Evolutionary conservation across 2,888 invertebrate species (phyloP).

Genomic region (Aphidoletes aphidimyza): DNA sequence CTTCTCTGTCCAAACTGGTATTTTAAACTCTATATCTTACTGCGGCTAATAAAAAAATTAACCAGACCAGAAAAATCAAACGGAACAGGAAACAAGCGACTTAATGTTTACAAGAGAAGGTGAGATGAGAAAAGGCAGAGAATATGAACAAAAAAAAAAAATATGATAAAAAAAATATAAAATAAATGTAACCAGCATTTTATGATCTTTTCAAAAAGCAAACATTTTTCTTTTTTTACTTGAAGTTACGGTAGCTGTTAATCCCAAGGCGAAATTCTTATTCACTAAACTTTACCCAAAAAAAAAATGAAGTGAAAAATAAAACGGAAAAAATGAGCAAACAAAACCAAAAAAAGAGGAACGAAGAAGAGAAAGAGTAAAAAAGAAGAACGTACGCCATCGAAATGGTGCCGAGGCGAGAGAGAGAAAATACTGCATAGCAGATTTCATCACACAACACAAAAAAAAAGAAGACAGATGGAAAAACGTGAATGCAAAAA

Average conservation of each 20-base stretch:
- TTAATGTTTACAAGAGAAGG: neutral
- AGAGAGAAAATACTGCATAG: constrained; percentile 52
- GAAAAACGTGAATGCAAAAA: constrained; percentile 22
- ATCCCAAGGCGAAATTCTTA: neutral
- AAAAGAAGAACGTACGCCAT: constrained; percentile 3
- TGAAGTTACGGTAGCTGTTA: neutral
- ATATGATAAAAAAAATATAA: too few relatives aligned
- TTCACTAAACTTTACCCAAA: neutral
- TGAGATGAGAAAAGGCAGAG: too few relatives aligned
- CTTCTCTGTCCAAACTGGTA: too few relatives aligned
- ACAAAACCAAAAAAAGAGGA: neutral
- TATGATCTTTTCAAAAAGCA: neutral
- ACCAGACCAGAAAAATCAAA: neutral
- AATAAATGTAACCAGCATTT: neutral
- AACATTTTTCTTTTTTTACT: too few relatives aligned
- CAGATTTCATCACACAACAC: constrained; percentile 39
- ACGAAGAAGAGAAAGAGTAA: neutral
- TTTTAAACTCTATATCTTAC: too few relatives aligned
- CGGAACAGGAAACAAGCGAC: neutral
- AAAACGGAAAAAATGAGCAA: neutral
- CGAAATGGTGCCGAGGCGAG: constrained; percentile 43
- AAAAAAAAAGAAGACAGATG: constrained; percentile 36
- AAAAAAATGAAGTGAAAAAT: neutral
- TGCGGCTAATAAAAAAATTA: too few relatives aligned
- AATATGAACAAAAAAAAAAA: too few relatives aligned